These are phyloP conservation scores for Habroteleia sp. DNA, from an alignment of 2,888 invertebrate genomes.

Conservation along the genomic window DNA sequence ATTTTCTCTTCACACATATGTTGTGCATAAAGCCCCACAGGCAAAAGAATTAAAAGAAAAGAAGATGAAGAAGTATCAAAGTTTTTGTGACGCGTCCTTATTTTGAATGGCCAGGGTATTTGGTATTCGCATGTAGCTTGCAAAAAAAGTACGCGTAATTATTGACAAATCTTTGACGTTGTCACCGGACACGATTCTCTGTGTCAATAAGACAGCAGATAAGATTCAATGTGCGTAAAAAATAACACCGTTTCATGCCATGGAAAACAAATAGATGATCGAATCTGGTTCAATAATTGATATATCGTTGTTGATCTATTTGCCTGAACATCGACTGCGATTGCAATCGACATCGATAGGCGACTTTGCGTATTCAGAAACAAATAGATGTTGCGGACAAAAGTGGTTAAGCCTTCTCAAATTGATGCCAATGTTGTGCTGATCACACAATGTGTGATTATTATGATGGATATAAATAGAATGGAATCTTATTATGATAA, in stretches of 20 bases:
- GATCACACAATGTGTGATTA: background rate
- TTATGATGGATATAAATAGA: background rate
- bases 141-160: conserved; percentile 39
- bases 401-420: background rate
- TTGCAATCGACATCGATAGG: conserved; percentile 5
- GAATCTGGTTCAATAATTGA: conserved; percentile 29
- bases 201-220: conserved; percentile 32
- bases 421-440: background rate
- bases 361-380: background rate
- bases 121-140: conserved; percentile 29
- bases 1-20: conserved; percentile 19
- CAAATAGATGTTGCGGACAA: too few relatives aligned
- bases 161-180: conserved; percentile 48
- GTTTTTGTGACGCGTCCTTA: too few relatives aligned
- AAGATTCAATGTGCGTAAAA: conserved; percentile 30
- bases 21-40: conserved; percentile 1
- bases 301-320: conserved; percentile 33
- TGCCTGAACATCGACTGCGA: conserved; percentile 3
- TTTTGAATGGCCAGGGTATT: conserved; percentile 7
- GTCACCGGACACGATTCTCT: conserved; percentile 7
- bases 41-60: too few relatives aligned
- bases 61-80: too few relatives aligned
- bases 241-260: conserved; percentile 34
- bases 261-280: conserved; percentile 37
- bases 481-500: too few relatives aligned